Evolutionary conservation across 2,888 invertebrate species (phyloP).

Genomic region (Agrilus mali): DNA sequence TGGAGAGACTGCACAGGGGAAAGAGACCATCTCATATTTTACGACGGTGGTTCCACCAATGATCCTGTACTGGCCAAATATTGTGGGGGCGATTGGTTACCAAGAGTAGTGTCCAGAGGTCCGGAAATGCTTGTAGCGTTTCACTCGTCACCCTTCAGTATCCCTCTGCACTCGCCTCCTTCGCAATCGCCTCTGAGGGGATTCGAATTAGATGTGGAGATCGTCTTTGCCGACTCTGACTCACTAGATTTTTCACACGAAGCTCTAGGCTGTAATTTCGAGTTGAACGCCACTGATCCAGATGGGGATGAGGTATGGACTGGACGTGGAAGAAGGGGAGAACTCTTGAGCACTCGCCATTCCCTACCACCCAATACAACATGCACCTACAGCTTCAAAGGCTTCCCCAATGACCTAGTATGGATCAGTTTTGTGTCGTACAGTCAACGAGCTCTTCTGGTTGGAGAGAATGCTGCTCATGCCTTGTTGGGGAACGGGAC

Average conservation of each 20-base stretch:
- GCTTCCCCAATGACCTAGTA: conserved; percentile 63
- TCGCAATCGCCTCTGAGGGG: conserved; percentile 61
- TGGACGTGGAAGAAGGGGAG: conserved; percentile 55
- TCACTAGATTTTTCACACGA: conserved; percentile 69
- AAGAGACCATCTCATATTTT: conserved; percentile 73
- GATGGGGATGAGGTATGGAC: conserved; percentile 44
- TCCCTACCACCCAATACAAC: conserved; percentile 76
- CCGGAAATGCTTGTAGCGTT: conserved; percentile 81
- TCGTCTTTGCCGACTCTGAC: conserved; percentile 78
- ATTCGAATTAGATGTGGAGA: conserved; percentile 77
- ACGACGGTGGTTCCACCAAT: conserved; percentile 71
- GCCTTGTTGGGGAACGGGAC: conserved; percentile 24
- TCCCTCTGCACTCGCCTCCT: conserved; percentile 54
- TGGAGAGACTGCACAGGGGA: conserved; percentile 77
- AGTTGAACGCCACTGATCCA: conserved; percentile 60
- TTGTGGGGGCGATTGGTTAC: conserved; percentile 79
- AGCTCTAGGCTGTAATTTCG: conserved; percentile 52
- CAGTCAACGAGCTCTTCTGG: conserved; percentile 61
- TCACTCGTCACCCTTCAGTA: conserved; percentile 72
- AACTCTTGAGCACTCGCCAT: conserved; percentile 66
- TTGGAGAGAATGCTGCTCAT: conserved; percentile 34
- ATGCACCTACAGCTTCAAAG: conserved; percentile 75
- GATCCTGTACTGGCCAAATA: conserved; percentile 76
- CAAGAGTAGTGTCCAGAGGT: conserved; percentile 62
- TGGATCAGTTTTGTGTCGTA: conserved; percentile 84